Base-by-base conservation (phyloP, 2,797 vertebrate species). In the Sebastes elongatus region DNA sequence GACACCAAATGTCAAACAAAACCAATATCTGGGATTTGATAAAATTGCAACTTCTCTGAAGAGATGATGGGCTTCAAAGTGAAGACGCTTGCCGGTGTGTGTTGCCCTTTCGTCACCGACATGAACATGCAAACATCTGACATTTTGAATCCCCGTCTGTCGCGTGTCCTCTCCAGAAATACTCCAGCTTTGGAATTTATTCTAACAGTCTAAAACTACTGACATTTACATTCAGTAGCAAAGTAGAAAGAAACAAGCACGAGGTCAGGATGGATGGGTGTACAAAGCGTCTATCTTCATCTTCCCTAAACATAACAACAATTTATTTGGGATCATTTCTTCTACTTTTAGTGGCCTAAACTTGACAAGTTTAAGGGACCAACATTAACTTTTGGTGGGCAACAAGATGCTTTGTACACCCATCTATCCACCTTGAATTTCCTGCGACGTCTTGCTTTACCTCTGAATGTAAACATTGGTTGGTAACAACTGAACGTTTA, bases 281-380 rank as follows among this genome's bases (percentile, higher is more conserved):
- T 27, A 14, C 7, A 49, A 30, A 62, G 18, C 2, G 5, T 32
- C 14, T 10, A 4, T 30, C 6, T 20, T 6, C 8, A 6, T 13
- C 14, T 62, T 11, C 25, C 10, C 5, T 16, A 22, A 65, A 65
- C 0, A 28, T 10, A 53, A 25, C 16, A 2, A 63, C 23, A 0
- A 25, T 25, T 1, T 0, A 32, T 2, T 32, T 32, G 13, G 5
- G 20, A 61, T 32, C 0, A 32, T 27, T 9, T 6, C 3, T 0
- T 23, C 0, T 46, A 18, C 20, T 23, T 32, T 52, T 16, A 23
- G 38, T 22, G 1, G 25, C 27, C 35, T 1, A 4, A 71, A 23
- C 20, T 23, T 62, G n/a, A 52, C 13, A 20, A 73, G 13, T 52
- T 22, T 23, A 23, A 30, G 11, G 11, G 57, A 32, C 6, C 38